Evolutionary conservation across 1,140 invertebrate species (phyloP).

Genomic region (Rhizoglyphus robini): DNA sequence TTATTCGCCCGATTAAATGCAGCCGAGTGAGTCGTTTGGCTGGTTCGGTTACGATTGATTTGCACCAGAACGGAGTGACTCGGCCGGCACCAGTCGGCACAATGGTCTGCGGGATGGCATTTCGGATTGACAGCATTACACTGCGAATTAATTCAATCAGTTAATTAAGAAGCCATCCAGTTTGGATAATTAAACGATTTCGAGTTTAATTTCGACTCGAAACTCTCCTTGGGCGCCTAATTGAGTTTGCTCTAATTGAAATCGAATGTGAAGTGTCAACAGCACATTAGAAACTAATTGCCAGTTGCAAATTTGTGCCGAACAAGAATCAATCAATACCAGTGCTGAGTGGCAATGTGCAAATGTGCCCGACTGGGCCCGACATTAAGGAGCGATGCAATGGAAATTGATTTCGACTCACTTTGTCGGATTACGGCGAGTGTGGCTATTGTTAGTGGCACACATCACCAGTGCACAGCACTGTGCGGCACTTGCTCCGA

Average conservation of each 20-base stretch:
- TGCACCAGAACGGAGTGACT: no score
- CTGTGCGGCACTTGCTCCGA: no score
- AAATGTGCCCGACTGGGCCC: background rate
- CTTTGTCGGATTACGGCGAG: no score
- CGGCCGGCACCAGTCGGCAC: no score
- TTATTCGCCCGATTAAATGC: no score
- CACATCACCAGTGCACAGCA: no score
- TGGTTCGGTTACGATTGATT: no score
- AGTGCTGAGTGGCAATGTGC: background rate
- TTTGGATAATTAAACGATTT: conserved; percentile 14
- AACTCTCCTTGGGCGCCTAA: background rate
- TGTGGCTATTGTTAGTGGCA: no score
- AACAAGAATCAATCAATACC: background rate
- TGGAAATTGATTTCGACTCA: background rate
- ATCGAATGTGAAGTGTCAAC: conserved; percentile 17
- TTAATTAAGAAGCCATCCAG: conserved; percentile 5
- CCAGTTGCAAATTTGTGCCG: conserved; percentile 14
- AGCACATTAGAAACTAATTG: conserved; percentile 17
- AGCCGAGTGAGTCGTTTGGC: no score
- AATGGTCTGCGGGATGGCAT: no score
- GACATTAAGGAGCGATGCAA: background rate
- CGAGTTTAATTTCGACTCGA: background rate
- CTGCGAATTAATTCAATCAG: background rate
- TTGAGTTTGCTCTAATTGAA: background rate
- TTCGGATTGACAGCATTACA: no score